These are phyloP conservation scores for Epizoanthus scotinus DNA, from an alignment of 92 coral and sea anemone species.

Conservation along the genomic window DNA sequence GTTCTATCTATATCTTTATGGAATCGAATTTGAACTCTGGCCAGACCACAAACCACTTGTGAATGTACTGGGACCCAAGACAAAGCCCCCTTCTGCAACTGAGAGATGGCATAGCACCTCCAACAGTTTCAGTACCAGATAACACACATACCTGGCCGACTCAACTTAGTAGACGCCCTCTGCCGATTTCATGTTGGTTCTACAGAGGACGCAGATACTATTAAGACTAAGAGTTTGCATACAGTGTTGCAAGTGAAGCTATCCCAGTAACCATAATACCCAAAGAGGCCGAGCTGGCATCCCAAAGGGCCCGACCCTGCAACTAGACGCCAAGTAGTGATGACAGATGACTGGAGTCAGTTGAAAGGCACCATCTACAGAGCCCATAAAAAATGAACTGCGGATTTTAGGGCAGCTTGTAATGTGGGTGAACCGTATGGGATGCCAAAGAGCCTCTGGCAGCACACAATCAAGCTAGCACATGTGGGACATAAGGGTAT, in stretches of 20 bases:
- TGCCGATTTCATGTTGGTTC: slow-evolving; percentile 45
- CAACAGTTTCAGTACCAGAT: slow-evolving; percentile 49
- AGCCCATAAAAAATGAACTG: slow-evolving; percentile 41
- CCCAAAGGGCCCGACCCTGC: slow-evolving; percentile 47
- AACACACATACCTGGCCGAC: slow-evolving; percentile 13
- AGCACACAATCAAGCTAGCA: slow-evolving; percentile 31
- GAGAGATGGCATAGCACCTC: too few species aligned
- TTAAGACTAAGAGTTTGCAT: slow-evolving; percentile 40
- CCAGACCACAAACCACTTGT: slow-evolving; percentile 52
- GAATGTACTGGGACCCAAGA: slow-evolving; percentile 51
- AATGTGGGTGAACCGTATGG: slow-evolving; percentile 36
- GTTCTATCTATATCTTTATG: slow-evolving; percentile 6
- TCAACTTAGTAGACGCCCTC: slow-evolving; percentile 47
- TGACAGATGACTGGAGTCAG: slow-evolving; percentile 38
- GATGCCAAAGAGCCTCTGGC: slow-evolving; percentile 49
- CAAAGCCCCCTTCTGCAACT: slow-evolving; percentile 53
- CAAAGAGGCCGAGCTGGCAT: slow-evolving; percentile 50
- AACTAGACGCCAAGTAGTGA: slow-evolving; percentile 46
- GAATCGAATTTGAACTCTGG: slow-evolving; percentile 1
- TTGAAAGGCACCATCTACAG: slow-evolving; percentile 31
- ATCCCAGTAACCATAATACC: slow-evolving; percentile 47
- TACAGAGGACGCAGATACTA: slow-evolving; percentile 15
- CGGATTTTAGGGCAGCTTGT: slow-evolving; percentile 41
- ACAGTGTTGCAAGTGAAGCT: slow-evolving; percentile 45
- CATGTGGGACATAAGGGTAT: slow-evolving; percentile 51